Conservation (phyloP, 2,888 invertebrate genomes). For the Vesta saturnalis region DNA sequence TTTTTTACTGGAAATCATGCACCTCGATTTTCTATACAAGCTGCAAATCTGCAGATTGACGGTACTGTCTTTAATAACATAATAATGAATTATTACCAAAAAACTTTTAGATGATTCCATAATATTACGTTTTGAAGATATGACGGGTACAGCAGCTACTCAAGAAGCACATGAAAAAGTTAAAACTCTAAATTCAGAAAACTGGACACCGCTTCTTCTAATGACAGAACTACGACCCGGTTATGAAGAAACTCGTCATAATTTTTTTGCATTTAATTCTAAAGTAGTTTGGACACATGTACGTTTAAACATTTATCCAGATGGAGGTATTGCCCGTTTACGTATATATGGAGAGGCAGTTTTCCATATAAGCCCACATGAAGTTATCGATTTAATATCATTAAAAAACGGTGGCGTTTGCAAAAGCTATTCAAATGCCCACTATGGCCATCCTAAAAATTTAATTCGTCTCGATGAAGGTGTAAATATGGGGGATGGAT, state of each 20-base stretch:
- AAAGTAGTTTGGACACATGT: slow-evolving; percentile 68
- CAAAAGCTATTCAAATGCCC: slow-evolving; percentile 69
- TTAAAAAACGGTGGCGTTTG: slow-evolving; percentile 68
- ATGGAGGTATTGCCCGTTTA: slow-evolving; percentile 72
- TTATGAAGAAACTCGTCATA: slow-evolving; percentile 68
- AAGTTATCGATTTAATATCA: slow-evolving; percentile 65
- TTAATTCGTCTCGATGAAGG: slow-evolving; percentile 67
- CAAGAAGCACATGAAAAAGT: slow-evolving; percentile 63
- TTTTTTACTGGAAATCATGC: slow-evolving; percentile 73
- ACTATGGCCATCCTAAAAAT: slow-evolving; percentile 72
- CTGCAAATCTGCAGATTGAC: slow-evolving; percentile 64
- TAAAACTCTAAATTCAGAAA: slow-evolving; percentile 62
- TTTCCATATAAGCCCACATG: slow-evolving; percentile 46
- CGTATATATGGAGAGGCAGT: slow-evolving; percentile 67
- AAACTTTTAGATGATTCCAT: slow-evolving; percentile 49
- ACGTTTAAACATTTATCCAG: slow-evolving; percentile 71
- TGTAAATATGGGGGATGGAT: slow-evolving; percentile 70
- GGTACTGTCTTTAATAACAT: slow-evolving; percentile 56
- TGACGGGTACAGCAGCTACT: slow-evolving; percentile 65
- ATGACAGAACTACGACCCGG: slow-evolving; percentile 66
- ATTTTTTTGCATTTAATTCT: slow-evolving; percentile 66
- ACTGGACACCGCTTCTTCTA: slow-evolving; percentile 69
- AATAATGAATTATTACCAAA: neutral
- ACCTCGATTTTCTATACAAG: slow-evolving; percentile 71
- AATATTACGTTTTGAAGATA: slow-evolving; percentile 60